Evolutionary conservation across 30 jellyfish, hydroid and myxozoan genomes (phyloP).

Genomic region (Clytia hemisphaerica): DNA sequence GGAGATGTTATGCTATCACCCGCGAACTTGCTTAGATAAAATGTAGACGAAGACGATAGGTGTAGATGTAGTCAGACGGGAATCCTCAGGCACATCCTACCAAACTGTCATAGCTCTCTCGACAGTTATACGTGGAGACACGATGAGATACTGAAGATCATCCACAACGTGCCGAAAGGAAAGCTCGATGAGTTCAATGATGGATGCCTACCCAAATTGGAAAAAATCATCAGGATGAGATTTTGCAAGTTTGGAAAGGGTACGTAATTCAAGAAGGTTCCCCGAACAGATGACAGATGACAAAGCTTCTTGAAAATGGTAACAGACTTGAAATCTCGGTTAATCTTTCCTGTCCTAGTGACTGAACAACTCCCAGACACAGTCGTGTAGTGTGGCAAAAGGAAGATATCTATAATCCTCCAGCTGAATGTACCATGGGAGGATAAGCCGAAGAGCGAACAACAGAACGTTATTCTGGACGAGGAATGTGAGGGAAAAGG

Average conservation of each 20-base stretch:
- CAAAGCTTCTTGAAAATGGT: neutral
- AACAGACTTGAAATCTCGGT: neutral
- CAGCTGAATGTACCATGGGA: neutral
- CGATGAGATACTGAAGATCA: too few relatives aligned
- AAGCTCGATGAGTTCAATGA: slow-evolving; percentile 1
- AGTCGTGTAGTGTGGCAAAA: neutral
- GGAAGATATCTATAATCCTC: neutral
- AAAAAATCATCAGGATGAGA: neutral
- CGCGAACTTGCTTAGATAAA: neutral
- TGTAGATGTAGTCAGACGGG: slow-evolving; percentile 9
- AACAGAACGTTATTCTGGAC: neutral
- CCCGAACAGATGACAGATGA: neutral
- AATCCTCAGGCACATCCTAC: slow-evolving; percentile 3
- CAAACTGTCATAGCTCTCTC: too few relatives aligned
- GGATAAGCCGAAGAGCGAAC: neutral
- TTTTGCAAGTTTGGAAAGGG: too few relatives aligned
- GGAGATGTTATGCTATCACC: slow-evolving; percentile 12
- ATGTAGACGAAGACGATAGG: slow-evolving; percentile 5
- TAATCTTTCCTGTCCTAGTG: neutral
- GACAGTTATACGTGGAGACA: too few relatives aligned
- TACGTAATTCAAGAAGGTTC: neutral
- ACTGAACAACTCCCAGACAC: neutral
- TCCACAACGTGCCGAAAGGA: too few relatives aligned
- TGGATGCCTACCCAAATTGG: neutral
- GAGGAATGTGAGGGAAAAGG: neutral